Base-by-base conservation (phyloP, 2,888 invertebrate species). In the Drosophila pseudotalamancana region DNA sequence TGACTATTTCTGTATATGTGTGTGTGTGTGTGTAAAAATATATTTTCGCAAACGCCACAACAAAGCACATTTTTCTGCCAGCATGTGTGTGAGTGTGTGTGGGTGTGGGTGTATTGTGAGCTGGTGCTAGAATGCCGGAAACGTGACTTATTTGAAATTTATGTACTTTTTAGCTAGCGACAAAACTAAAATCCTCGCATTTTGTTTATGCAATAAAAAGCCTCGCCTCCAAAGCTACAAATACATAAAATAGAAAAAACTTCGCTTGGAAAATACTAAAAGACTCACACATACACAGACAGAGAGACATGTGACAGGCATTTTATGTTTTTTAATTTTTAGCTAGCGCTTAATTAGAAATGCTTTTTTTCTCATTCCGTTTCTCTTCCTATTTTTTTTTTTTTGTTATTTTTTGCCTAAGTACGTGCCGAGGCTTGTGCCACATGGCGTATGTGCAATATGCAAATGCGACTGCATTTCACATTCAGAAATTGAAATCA, bases 111-210 rank as follows among this genome's bases (percentile, higher is more conserved):
- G 45, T 49, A 40, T n/a, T 16, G 34, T 11, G 14, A 37, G 14
- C 11, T 32, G 39, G 45, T 39, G 69, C 23, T 37, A 43, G 53
- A 72, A 67, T 54, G 64, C 74, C 84, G 81, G 78, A 87, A 84
- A 84, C 83, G 87, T 84, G 83, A 84, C 87, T 84, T 84, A 78
- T 87, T 87, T 64, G 60, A 81, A 77, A 84, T 84, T 81, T 84
- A 87, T 84, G 76, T 84, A 84, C 84, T 84, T 81, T 84, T 84
- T 81, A 77, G 67, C 69, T 49, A 69, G 35, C 63, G 59, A 68
- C 67, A 61, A 43, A 56, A 63, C 55, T 62, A 63, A 59, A 73
- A 57, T 37, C 74, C 54, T 46, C 50, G 42, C 50, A 57, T 61
- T 63, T 73, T 57, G 72, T 59, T 72, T 69, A 64, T 68, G 59